phyloP scores from a whole-genome alignment of 2,888 invertebrate genomes.

The Perithous albicinctus region DNA sequence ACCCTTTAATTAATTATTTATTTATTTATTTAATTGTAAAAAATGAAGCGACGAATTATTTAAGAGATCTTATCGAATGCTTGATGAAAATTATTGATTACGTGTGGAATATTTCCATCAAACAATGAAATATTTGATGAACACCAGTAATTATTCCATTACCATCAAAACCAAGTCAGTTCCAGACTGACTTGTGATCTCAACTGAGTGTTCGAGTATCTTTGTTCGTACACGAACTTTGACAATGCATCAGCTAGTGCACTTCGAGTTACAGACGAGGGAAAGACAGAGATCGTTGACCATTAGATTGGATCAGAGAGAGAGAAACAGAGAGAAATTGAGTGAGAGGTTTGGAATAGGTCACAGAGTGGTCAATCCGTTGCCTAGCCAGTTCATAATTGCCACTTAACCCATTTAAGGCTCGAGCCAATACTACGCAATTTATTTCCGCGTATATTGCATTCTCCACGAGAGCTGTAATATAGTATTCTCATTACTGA shows the following conservation, averaged over 20 bases:
- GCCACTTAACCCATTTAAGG: constrained; percentile 69
- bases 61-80: no score
- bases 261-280: constrained; percentile 17
- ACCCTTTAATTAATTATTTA: no score
- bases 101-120: no score
- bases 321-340: constrained; percentile 42
- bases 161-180: no score
- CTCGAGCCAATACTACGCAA: constrained; percentile 55
- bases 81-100: no score
- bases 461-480: constrained; percentile 8
- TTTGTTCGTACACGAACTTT: not conserved
- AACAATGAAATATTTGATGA: no score
- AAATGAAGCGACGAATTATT: no score
- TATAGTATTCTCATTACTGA: constrained; percentile 7
- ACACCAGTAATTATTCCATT: no score
- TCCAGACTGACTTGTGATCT: not conserved
- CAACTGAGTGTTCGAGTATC: not conserved
- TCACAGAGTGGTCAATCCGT: constrained; percentile 55
- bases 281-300: constrained; percentile 63
- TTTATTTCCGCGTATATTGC: constrained; percentile 59
- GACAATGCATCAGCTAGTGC: constrained; percentile 27
- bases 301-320: constrained; percentile 61
- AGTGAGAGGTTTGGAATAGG: constrained; percentile 57
- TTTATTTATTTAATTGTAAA: no score
- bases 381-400: constrained; percentile 62